Evolutionary conservation across 2,797 vertebrate species (phyloP), one percentile per base, ranked within the genome.

Genomic region (Oreochromis mossambicus): DNA sequence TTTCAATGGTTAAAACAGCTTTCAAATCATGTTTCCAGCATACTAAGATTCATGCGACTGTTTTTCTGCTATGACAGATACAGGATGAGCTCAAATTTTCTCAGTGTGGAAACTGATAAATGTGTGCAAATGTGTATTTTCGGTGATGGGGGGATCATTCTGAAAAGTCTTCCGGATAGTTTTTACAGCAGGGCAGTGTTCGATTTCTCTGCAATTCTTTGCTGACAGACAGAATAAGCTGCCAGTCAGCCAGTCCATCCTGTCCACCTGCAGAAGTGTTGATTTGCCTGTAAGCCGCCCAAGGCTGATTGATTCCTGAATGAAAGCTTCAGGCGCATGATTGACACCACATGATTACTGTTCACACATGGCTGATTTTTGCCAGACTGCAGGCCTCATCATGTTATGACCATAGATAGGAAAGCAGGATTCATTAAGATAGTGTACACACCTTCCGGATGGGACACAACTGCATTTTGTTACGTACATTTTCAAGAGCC

Each of bases 321-420:
- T 89, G 91, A 94, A 90, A 86, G 89, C 90, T 91, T 89, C 87
- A 86, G 94, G 92, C 86, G 17, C 80, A 88, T 94, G 94, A 95
- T 91, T 93, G 95, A 95, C 92, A 92, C 82, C 83, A 63, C 77
- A 83, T 94, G 93, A 95, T 94, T 94, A 92, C 92, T 82, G 88
- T 89, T 93, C 90, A 93, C 92, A 86, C 90, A 89, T 87, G 89
- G 83, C 91, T 86, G 90, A 88, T 19, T 84, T 86, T 78, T 80
- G 52, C 86, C 93, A 79, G 76, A 81, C 83, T 86, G 84, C 85
- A 76, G 87, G 52, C 82, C 83, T 83, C 83, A 90, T 91, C 89
- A 80, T 78, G 63, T 82, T 84, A 86, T 75, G 83, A 82, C 86
- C 83, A 36, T 4, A 80, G 88, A 90, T 82, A 85, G 79, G 55